These are phyloP conservation scores for Tetramorium alpestre DNA, from an alignment of 1,140 invertebrate genomes.

Conservation along the genomic window DNA sequence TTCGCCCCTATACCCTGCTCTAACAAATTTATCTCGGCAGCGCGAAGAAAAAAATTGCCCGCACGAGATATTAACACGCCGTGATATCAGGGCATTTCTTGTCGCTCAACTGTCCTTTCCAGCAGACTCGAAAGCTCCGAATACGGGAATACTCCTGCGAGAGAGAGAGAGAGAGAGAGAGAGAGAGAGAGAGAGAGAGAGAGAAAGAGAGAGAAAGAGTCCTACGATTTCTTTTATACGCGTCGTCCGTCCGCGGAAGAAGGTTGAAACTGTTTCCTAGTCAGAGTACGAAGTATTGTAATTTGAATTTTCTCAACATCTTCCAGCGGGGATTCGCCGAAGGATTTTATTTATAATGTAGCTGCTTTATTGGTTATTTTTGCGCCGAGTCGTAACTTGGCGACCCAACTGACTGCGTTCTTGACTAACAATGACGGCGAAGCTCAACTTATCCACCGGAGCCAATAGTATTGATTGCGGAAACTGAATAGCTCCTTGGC, in stretches of 20 bases:
- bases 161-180: background rate
- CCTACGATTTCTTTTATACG: background rate
- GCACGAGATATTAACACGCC: background rate
- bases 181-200: too few species aligned
- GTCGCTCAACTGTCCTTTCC: background rate
- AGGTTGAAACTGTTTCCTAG: background rate
- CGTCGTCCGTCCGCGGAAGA: background rate
- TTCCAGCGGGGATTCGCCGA: background rate
- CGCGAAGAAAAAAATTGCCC: slow-evolving; percentile 7
- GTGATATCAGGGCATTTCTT: background rate
- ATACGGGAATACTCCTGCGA: background rate
- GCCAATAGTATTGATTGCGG: slow-evolving; percentile 56
- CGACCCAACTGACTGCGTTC: slow-evolving; percentile 20
- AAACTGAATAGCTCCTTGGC: slow-evolving; percentile 47
- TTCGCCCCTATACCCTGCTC: background rate
- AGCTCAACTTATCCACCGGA: slow-evolving; percentile 43
- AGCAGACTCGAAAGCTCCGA: background rate
- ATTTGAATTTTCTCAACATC: background rate
- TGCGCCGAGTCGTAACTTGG: slow-evolving; percentile 7
- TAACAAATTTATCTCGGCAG: slow-evolving; percentile 21
- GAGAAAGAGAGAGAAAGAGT: too few species aligned
- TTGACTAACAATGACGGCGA: slow-evolving; percentile 51
- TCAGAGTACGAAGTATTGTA: background rate
- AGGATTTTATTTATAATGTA: slow-evolving; percentile 29
- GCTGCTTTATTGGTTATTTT: slow-evolving; percentile 12